Conservation (phyloP, 2,797 vertebrate genomes). For the Vireo griseus region DNA sequence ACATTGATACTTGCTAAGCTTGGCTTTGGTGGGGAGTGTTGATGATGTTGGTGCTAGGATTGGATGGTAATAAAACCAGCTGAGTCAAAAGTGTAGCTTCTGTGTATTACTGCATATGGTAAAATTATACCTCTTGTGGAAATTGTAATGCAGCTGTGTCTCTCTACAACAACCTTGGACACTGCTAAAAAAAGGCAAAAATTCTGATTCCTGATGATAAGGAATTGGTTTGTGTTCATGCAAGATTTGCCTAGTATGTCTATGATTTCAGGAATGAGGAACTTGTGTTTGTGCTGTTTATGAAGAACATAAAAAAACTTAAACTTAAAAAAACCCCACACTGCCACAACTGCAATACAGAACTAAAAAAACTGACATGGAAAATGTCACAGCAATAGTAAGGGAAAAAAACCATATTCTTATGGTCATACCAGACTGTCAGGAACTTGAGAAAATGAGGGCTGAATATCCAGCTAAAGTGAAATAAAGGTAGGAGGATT, state of each 20-base stretch:
- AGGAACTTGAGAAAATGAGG: not conserved
- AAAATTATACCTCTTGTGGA: not conserved
- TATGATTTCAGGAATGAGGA: not conserved
- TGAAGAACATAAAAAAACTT: not conserved
- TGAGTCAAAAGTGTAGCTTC: not conserved
- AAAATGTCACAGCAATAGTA: not conserved
- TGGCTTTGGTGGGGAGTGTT: not conserved
- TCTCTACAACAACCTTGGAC: not conserved
- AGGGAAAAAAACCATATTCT: not conserved
- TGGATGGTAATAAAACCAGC: not conserved
- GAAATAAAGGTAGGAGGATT: not conserved
- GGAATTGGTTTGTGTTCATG: not conserved
- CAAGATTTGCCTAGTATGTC: not conserved
- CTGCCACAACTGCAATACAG: not conserved
- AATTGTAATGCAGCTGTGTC: not conserved
- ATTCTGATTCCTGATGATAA: not conserved
- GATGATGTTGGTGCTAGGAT: not conserved
- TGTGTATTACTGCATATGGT: not conserved
- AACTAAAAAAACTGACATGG: not conserved
- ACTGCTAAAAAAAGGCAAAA: not conserved
- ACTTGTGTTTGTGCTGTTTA: not conserved
- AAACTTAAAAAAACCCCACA: not conserved
- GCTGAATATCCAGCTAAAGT: not conserved
- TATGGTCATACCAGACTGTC: not conserved
- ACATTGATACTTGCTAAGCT: not conserved